Conservation (phyloP, 2,113 vertebrate genomes). For the Clarias batrachus region DNA sequence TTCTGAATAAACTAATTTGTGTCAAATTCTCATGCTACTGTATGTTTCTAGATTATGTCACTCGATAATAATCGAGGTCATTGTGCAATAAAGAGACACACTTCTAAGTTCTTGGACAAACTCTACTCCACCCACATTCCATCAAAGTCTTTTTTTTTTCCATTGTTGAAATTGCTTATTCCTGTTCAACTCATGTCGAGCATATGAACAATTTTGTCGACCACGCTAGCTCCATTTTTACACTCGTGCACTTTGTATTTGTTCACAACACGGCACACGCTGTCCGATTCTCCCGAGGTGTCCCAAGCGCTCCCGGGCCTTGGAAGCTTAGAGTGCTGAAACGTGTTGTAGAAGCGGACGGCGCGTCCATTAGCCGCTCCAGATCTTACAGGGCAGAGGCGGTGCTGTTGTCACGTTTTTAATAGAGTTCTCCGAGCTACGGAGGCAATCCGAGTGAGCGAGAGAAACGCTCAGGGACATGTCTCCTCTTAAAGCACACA, state of each 20-base stretch:
- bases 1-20: no score
- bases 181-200: neutral
- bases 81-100: neutral
- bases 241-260: slow-evolving; percentile 3
- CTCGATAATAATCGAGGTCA: neutral
- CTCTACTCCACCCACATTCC: neutral
- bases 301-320: slow-evolving; percentile 37
- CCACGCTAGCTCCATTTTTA: neutral
- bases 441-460: neutral
- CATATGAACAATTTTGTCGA: neutral
- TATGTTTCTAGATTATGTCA: neutral
- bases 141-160: neutral
- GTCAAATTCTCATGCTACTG: no score
- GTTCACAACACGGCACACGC: neutral
- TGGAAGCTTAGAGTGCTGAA: slow-evolving; percentile 47
- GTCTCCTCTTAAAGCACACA: neutral
- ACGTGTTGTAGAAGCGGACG: slow-evolving; percentile 48
- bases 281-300: slow-evolving; percentile 17
- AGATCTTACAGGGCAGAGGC: slow-evolving; percentile 21
- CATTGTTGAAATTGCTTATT: neutral
- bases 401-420: slow-evolving; percentile 39
- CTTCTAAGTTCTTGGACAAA: neutral
- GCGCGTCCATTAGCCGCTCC: slow-evolving; percentile 41
- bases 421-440: slow-evolving; percentile 23
- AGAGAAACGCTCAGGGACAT: slow-evolving; percentile 23